These are phyloP conservation scores for Melangyna quadrimaculata DNA, from an alignment of 2,888 invertebrate genomes.

Conservation along the genomic window DNA sequence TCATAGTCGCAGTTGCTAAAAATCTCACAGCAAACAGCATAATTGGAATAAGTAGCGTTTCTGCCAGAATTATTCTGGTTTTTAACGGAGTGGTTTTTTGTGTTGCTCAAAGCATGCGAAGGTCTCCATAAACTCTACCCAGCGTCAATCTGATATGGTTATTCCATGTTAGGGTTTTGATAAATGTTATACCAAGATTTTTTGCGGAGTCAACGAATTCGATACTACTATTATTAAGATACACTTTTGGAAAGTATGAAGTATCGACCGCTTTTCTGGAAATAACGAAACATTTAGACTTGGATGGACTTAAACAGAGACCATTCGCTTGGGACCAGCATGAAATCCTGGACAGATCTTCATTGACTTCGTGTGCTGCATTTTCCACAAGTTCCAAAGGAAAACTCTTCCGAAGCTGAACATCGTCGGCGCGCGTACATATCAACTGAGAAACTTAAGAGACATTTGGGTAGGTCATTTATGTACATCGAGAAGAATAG, in stretches of 20 bases:
- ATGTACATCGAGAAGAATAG: too few species aligned
- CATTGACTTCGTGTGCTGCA: background rate
- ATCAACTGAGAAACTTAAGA: background rate
- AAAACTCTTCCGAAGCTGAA: background rate
- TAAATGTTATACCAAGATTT: background rate
- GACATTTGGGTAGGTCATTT: background rate
- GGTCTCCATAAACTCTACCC: background rate
- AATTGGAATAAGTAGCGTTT: background rate
- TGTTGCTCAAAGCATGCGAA: background rate
- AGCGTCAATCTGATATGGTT: background rate
- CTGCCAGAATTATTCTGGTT: slow-evolving; percentile 1
- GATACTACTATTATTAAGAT: background rate
- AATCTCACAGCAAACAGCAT: background rate
- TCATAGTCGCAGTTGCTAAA: background rate
- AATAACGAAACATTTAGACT: background rate
- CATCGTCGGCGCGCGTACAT: background rate
- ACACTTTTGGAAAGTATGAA: background rate
- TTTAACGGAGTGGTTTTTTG: background rate
- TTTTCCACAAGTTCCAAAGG: background rate
- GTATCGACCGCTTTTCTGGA: background rate
- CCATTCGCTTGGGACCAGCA: background rate
- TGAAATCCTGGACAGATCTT: background rate
- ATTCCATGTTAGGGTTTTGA: background rate
- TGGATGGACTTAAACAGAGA: background rate
- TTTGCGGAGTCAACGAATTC: slow-evolving; percentile 1